A percentile compares a stretch with the other conserved stretches of the same genome.
phyloP scores from a whole-genome alignment of 2,113 vertebrate genomes.

The Aegithalos caudatus region DNA sequence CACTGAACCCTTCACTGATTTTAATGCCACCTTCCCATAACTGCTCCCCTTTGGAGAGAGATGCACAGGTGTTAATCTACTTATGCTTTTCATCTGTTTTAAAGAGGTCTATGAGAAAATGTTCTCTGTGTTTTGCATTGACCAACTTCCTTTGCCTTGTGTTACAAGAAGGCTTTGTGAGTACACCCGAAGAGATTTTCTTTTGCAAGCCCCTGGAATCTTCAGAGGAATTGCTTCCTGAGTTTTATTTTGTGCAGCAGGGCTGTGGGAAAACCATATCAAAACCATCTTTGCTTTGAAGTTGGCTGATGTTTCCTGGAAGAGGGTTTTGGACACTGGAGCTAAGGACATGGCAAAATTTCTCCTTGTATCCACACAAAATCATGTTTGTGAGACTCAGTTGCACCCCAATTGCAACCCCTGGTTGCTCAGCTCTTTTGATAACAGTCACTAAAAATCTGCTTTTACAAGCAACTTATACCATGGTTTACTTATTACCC shows the following conservation, averaged over 20 bases:
- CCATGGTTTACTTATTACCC: not conserved
- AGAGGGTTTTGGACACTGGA: not conserved
- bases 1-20: slow-evolving; percentile 29
- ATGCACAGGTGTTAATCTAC: slow-evolving; percentile 54
- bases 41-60: slow-evolving; percentile 23
- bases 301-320: not conserved
- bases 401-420: not conserved
- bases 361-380: not conserved
- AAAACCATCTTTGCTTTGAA: not conserved
- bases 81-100: not conserved
- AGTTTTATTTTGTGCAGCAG: not conserved
- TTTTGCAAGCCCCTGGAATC: not conserved
- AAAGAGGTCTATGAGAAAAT: not conserved
- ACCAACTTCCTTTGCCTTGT: not conserved
- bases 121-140: not conserved
- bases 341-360: not conserved
- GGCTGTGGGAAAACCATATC: not conserved
- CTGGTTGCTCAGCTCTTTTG: not conserved
- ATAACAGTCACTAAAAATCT: not conserved
- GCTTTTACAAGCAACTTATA: not conserved
- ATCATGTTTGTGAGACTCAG: not conserved
- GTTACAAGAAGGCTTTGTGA: not conserved
- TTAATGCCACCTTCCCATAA: not conserved
- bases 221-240: not conserved
- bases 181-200: not conserved